Percentiles rank a stretch among this genome's conserved stretches.
phyloP scores from a whole-genome alignment of 2,113 vertebrate genomes.

The Seriola quinqueradiata region DNA sequence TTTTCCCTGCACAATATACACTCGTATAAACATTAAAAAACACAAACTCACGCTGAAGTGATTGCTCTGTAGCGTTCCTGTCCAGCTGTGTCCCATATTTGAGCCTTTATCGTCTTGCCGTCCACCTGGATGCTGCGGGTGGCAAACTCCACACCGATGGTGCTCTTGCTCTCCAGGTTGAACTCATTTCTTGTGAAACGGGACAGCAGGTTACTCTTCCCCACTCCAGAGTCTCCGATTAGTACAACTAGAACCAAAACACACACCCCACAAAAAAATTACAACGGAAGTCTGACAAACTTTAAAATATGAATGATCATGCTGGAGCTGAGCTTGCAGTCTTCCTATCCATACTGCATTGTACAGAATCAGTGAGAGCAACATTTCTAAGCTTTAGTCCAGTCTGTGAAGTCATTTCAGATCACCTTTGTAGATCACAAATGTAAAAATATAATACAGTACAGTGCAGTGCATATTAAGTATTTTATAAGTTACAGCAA shows the following conservation, averaged over 20 bases:
- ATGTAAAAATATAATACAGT: background rate
- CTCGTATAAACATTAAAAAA: background rate
- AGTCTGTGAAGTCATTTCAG: background rate
- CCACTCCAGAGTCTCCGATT: constrained; percentile 97
- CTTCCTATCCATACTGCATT: background rate
- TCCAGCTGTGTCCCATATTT: constrained; percentile 98
- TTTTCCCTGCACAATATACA: background rate
- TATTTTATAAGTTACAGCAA: background rate
- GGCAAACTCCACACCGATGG: constrained; percentile 97
- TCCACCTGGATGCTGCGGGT: constrained; percentile 98
- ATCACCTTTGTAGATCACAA: background rate
- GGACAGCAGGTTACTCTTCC: constrained; percentile 97
- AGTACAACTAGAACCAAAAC: constrained; percentile 88
- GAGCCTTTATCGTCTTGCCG: constrained; percentile 96
- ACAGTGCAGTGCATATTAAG: background rate
- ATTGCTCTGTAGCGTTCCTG: constrained; percentile 98
- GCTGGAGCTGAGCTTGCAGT: background rate
- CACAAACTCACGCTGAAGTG: constrained; percentile 92
- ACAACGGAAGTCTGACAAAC: background rate
- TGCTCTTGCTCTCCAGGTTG: constrained; percentile 98
- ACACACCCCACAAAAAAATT: background rate
- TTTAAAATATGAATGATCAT: background rate
- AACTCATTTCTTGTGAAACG: constrained; percentile 98
- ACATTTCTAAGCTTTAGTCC: background rate
- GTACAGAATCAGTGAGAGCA: background rate